Evolutionary conservation across 1,140 invertebrate genomes (phyloP).

Genomic region (Hydropsyche tenuis): DNA sequence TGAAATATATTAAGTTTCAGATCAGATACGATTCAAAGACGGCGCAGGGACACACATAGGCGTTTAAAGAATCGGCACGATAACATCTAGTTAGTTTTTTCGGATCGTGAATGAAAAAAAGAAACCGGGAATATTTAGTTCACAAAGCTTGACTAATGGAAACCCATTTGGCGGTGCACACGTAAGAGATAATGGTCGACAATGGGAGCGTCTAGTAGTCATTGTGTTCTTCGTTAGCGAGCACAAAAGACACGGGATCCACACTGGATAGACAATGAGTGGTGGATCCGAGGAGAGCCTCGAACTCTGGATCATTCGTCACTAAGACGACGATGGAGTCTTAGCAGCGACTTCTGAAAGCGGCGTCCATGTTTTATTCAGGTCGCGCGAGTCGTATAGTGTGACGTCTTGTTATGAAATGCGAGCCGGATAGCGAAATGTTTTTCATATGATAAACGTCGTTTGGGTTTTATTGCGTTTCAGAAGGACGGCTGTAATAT

Average conservation of each 20-base stretch:
- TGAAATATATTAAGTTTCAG: too few relatives aligned
- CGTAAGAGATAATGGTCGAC: slow-evolving; percentile 33
- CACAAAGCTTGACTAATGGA: slow-evolving; percentile 41
- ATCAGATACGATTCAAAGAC: too few relatives aligned
- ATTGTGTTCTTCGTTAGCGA: slow-evolving; percentile 34
- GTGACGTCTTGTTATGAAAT: too few relatives aligned
- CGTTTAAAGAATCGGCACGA: too few relatives aligned
- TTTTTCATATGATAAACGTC: too few relatives aligned
- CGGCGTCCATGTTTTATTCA: too few relatives aligned
- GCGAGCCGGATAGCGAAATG: too few relatives aligned
- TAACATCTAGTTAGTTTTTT: slow-evolving; percentile 3
- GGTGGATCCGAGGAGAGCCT: slow-evolving; percentile 21
- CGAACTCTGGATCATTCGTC: slow-evolving; percentile 33
- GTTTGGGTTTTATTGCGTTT: too few relatives aligned
- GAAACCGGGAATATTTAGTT: slow-evolving; percentile 35
- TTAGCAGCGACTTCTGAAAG: too few relatives aligned
- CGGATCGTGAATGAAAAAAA: not conserved
- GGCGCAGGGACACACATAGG: too few relatives aligned
- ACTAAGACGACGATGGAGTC: not conserved
- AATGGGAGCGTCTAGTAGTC: slow-evolving; percentile 34
- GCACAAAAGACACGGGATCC: slow-evolving; percentile 33
- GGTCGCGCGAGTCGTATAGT: too few relatives aligned
- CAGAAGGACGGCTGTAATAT: too few relatives aligned
- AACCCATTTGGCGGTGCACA: slow-evolving; percentile 35
- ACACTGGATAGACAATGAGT: slow-evolving; percentile 35